phyloP scores from a whole-genome alignment of 2,797 vertebrate genomes.

The Myiotriccus ornatus region DNA sequence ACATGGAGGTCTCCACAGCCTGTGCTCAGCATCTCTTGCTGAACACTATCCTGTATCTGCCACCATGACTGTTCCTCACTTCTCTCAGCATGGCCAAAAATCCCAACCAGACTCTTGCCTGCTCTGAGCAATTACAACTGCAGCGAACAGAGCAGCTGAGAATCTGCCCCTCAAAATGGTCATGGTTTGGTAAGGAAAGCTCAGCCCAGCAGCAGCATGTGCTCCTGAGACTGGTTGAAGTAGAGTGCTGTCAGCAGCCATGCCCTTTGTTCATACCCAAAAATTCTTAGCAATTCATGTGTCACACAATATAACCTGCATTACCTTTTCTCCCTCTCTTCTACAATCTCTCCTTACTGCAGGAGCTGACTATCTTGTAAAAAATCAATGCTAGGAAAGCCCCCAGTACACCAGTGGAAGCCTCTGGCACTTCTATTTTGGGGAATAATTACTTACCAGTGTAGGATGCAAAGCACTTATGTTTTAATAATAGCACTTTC shows the following conservation, averaged over 20 bases:
- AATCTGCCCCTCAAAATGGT: background rate
- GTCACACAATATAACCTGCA: background rate
- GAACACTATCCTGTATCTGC: background rate
- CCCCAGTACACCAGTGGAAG: background rate
- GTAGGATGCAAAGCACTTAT: background rate
- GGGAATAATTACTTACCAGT: background rate
- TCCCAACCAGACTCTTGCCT: background rate
- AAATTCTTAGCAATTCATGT: background rate
- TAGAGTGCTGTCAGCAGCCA: background rate
- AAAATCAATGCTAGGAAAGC: background rate
- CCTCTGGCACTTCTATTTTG: background rate
- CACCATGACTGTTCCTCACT: background rate
- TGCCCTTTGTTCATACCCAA: background rate
- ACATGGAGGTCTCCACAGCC: background rate
- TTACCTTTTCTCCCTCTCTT: background rate
- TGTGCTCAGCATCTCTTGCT: background rate
- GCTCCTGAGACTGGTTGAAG: background rate
- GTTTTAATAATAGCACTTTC: slow-evolving; percentile 5
- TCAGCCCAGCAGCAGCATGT: background rate
- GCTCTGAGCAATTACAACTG: background rate
- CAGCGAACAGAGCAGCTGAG: background rate
- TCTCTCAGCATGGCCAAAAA: background rate
- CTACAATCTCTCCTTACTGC: background rate
- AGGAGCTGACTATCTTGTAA: background rate
- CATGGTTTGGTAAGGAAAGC: background rate